Percentiles rank a stretch among this genome's conserved stretches.
These are phyloP conservation scores for Oncopeltus fasciatus DNA, from an alignment of 1,140 invertebrate species.

Conservation along the genomic window DNA sequence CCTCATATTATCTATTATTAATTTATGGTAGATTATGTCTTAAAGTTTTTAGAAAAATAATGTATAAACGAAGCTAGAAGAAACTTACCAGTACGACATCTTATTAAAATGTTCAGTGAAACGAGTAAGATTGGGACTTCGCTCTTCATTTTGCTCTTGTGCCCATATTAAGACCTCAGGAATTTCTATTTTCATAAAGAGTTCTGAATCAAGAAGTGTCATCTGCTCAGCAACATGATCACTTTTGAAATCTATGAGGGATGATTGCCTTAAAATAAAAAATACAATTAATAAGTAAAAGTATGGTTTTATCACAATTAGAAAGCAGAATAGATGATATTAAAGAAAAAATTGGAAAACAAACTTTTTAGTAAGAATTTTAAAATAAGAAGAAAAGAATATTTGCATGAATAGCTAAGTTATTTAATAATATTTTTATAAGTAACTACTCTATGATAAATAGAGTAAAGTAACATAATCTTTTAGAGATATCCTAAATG, in stretches of 20 bases:
- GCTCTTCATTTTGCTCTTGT: slow-evolving; percentile 90
- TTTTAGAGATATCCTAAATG: too few relatives aligned
- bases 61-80: background rate
- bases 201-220: slow-evolving; percentile 87
- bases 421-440: too few relatives aligned
- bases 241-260: slow-evolving; percentile 83
- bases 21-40: too few relatives aligned
- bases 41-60: background rate
- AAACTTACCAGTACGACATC: slow-evolving; percentile 85
- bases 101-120: slow-evolving; percentile 99
- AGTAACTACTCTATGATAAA: too few relatives aligned
- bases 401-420: too few relatives aligned
- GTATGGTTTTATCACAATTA: too few relatives aligned
- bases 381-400: too few relatives aligned
- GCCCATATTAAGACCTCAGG: slow-evolving; percentile 95
- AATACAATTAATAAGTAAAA: slow-evolving; percentile 7
- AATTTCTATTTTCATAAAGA: slow-evolving; percentile 93
- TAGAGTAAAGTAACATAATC: too few relatives aligned
- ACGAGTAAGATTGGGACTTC: slow-evolving; percentile 85
- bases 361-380: too few relatives aligned
- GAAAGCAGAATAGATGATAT: too few relatives aligned
- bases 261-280: slow-evolving; percentile 40
- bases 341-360: background rate
- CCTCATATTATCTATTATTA: too few relatives aligned
- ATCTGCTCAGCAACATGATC: slow-evolving; percentile 91